Evolutionary conservation across 1,140 invertebrate genomes (phyloP), one percentile per base, ranked within the genome.

Genomic region (Sarcophaga bullata): DNA sequence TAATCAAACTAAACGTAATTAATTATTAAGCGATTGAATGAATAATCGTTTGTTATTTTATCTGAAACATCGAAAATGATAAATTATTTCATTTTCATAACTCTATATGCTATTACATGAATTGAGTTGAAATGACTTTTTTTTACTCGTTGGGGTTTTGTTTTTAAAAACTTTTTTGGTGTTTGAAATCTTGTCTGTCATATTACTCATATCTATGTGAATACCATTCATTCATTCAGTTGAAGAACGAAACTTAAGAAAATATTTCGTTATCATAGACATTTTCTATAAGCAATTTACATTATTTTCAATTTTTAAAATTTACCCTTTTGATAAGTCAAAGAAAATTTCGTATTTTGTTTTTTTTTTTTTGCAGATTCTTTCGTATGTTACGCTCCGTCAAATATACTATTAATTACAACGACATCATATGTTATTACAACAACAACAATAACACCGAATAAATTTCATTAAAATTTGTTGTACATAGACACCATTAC

Each of bases 311-410:
- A 52, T 52, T 13, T 13, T 3, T 3, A 52, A 52, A 10, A 52
- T 1, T 10, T 13, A 52, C 13, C 13, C 54, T 25, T 17, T 68
- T 68, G 19, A 68, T 19, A 68, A 68, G 25, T 37, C 62, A 68
- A 68, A n/a, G n/a, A 68, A 68, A n/a, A 58, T 68, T 68, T 9
- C 8, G 49, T 17, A 76, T 62, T 62, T 19, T 25, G 3, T 72
- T 72, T 72, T 72, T 72, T 13, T 19, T 68, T 47, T 82, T 37
- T 82, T 88, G 76, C 87, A 88, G 87, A 84, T 84, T 88, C 62
- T 86, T 88, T 83, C 86, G 86, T 85, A 88, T 88, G 86, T 86
- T 88, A 84, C 85, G 83, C 68, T 86, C 85, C 49, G 80, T 80
- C 46, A 80, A 58, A 37, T 80, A 62, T 47, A 62, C 84, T 78